phyloP scores from a whole-genome alignment of 2,113 vertebrate species.

The Perccottus glenii region DNA sequence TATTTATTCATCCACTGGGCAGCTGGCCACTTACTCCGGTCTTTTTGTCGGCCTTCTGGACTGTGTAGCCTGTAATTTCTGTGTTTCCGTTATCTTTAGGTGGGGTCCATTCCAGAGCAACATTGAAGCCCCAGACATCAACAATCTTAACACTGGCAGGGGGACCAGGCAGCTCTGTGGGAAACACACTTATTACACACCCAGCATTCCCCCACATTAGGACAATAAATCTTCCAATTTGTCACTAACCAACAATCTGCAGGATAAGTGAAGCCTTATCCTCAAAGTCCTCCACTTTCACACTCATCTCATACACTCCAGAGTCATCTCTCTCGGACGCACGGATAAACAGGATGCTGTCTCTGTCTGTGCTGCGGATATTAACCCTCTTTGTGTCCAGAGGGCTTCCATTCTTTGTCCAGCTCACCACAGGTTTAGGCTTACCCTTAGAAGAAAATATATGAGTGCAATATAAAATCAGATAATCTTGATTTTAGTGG shows the following conservation, averaged over 20 bases:
- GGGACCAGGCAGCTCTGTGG: slow-evolving; percentile 86
- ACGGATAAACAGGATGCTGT: slow-evolving; percentile 96
- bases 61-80: slow-evolving; percentile 89
- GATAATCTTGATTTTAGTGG: neutral
- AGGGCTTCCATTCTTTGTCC: slow-evolving; percentile 85
- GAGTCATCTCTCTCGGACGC: slow-evolving; percentile 84
- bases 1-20: neutral
- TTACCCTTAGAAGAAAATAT: slow-evolving; percentile 80
- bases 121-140: slow-evolving; percentile 95
- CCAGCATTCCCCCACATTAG: neutral
- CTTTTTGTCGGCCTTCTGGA: slow-evolving; percentile 97
- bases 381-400: slow-evolving; percentile 84
- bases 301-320: slow-evolving; percentile 86
- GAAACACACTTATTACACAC: neutral
- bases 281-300: slow-evolving; percentile 85
- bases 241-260: slow-evolving; percentile 86
- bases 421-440: slow-evolving; percentile 85
- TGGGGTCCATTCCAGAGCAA: slow-evolving; percentile 88
- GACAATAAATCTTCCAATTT: neutral
- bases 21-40: slow-evolving; percentile 84
- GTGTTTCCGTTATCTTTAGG: slow-evolving; percentile 90
- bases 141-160: slow-evolving; percentile 85
- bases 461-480: neutral
- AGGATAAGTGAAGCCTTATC: slow-evolving; percentile 85
- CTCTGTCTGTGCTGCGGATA: slow-evolving; percentile 80